A percentile compares a stretch with the other conserved stretches of the same genome.
Evolutionary conservation across 92 coral and sea anemone species (phyloP).

Genomic region (Pocillopora grandis): DNA sequence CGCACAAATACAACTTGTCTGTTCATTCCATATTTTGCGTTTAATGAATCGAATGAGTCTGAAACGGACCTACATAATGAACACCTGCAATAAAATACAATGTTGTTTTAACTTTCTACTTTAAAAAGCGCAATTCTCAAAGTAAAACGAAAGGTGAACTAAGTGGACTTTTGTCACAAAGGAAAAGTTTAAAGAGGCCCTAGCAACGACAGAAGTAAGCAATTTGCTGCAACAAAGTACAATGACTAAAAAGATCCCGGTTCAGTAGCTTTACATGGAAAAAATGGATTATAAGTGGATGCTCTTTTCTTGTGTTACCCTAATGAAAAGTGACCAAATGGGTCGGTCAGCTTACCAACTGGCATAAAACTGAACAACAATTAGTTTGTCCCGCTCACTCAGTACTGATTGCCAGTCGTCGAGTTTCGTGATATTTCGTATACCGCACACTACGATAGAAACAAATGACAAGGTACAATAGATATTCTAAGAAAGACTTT

Average conservation of each 20-base stretch:
- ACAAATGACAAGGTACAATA: too few species aligned
- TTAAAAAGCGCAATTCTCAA: not conserved
- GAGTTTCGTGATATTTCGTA: conserved; percentile 60
- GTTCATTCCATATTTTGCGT: conserved; percentile 78
- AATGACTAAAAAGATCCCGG: too few species aligned
- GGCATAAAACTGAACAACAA: conserved; percentile 77
- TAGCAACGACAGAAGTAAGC: too few species aligned
- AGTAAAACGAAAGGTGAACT: not conserved
- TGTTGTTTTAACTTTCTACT: not conserved
- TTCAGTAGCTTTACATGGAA: too few species aligned
- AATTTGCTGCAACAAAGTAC: too few species aligned
- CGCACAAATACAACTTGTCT: conserved; percentile 70
- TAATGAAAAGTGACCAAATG: not conserved
- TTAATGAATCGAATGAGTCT: conserved; percentile 78
- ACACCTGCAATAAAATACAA: conserved; percentile 54
- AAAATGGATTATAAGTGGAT: not conserved
- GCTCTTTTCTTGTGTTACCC: not conserved
- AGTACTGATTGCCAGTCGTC: conserved; percentile 71
- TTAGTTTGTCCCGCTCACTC: conserved; percentile 59
- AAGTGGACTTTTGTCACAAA: too few species aligned
- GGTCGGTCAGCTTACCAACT: conserved; percentile 55
- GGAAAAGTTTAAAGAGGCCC: too few species aligned
- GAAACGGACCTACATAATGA: conserved; percentile 63
- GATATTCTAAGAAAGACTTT: too few species aligned
- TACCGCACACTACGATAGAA: conserved; percentile 60